These are phyloP conservation scores for Syngnathus typhle DNA, from an alignment of 2,113 vertebrate genomes.

Conservation along the genomic window DNA sequence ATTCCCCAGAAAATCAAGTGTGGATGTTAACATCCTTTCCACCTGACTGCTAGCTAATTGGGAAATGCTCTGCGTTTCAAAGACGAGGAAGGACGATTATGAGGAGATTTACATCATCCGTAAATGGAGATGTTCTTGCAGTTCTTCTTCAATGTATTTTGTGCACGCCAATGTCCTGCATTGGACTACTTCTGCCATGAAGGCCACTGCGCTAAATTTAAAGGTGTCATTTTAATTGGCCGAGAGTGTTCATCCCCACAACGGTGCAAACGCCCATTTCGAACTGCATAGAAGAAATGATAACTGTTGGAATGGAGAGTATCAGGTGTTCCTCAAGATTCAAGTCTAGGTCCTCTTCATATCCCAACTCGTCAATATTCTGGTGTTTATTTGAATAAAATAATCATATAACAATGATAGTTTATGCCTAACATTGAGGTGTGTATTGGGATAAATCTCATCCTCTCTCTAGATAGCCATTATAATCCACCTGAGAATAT, in stretches of 20 bases:
- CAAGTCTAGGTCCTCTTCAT: not conserved
- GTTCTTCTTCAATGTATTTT: too few species aligned
- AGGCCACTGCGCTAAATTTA: too few species aligned
- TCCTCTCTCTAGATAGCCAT: not conserved
- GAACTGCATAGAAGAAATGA: too few species aligned
- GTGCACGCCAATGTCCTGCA: too few species aligned
- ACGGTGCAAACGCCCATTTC: too few species aligned
- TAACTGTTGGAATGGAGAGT: not conserved
- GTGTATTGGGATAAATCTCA: not conserved
- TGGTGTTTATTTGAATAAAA: not conserved
- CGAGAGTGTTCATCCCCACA: not conserved
- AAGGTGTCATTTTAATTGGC: too few species aligned
- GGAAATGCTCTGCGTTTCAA: slow-evolving; percentile 21
- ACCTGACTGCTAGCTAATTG: slow-evolving; percentile 31
- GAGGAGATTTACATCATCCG: too few species aligned
- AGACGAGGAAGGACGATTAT: not conserved
- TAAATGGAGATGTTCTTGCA: too few species aligned
- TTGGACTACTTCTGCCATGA: too few species aligned
- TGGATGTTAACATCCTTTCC: slow-evolving; percentile 29
- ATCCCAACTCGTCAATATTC: not conserved
- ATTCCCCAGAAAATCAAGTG: slow-evolving; percentile 37
- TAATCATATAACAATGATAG: too few species aligned
- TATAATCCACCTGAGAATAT: not conserved
- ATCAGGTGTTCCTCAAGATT: slow-evolving; percentile 13
- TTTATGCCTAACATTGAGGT: too few species aligned